Evolutionary conservation across 2,888 invertebrate species (phyloP).

Genomic region (Geophilus truncorum): DNA sequence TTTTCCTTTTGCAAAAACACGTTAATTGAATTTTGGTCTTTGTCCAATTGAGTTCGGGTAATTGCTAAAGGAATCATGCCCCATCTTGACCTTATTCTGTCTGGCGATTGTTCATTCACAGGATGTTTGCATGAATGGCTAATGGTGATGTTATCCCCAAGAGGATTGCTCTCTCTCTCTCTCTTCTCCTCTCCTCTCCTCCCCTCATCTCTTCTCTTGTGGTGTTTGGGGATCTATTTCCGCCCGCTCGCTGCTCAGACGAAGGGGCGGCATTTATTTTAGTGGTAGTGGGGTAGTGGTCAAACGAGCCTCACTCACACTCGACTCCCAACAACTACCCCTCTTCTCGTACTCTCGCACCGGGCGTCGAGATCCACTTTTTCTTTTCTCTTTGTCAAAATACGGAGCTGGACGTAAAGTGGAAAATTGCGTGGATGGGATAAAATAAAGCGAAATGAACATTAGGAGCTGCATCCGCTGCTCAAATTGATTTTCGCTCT

Average conservation of each 20-base stretch:
- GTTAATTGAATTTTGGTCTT: not conserved
- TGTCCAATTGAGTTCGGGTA: not conserved
- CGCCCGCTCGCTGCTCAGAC: not conserved
- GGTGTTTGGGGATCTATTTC: constrained; percentile 1
- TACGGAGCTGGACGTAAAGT: not conserved
- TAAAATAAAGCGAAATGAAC: not conserved
- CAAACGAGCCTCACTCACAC: not conserved
- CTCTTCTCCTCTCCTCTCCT: not conserved
- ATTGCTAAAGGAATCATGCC: constrained; percentile 5
- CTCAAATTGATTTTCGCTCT: not conserved
- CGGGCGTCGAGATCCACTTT: not conserved
- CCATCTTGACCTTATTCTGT: constrained; percentile 7
- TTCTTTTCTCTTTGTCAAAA: not conserved
- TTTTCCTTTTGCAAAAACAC: not conserved
- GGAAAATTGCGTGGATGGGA: not conserved
- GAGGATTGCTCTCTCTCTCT: not conserved
- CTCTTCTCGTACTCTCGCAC: not conserved
- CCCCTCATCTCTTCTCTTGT: not conserved
- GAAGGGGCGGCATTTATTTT: not conserved
- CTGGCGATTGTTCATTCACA: not conserved
- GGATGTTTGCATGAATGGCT: constrained; percentile 16
- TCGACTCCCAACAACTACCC: not conserved
- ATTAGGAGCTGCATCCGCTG: not conserved
- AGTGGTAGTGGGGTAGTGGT: not conserved
- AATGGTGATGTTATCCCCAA: constrained; percentile 11